Base-by-base conservation (phyloP, 2,888 invertebrate genomes). In the Julus scandinavius region DNA sequence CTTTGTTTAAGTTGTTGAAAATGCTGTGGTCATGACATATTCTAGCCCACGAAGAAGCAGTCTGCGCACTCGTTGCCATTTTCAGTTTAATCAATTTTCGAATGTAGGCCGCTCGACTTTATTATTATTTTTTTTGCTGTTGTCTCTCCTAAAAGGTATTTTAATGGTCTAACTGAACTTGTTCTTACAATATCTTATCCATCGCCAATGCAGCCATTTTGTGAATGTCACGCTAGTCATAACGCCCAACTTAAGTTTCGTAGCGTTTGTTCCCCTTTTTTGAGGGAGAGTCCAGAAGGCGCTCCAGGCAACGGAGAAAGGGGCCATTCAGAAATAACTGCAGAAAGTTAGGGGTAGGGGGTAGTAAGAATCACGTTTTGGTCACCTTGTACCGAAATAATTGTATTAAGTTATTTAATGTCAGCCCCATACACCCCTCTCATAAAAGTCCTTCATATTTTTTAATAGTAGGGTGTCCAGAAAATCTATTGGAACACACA, bases 181-280 rank as follows among this genome's bases (percentile, higher is more conserved):
- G 72, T 72, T 72, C 72, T 72, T 72, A 7, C 72, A 29, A 72
- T 72, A 72, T 72, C 72, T 72, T 17, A 29, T 72, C 29, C 54
- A 54, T 54, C 54, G 54, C 54, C 49, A n/a, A 54, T 54, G 54
- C 54, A 72, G 17, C 9, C 9, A 20, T 72, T 72, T 72, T 72
- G 72, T 72, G 72, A 72, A 72, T 72, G 72, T 72, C 72, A 72
- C 72, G 72, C 7, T 72, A 17, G 29, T 72, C 72, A 72, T 72
- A 72, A 72, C 72, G 72, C 72, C 72, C 72, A 72, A 29, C 29
- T 72, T 6, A 6, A 2, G 2, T 9, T 7, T 11, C 3, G 6
- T 29, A 54, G 54, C 11, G 29, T 72, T 72, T 72, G 72, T 72
- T 29, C 72, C 29, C 41, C 72, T 72, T 72, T 72, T 72, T 29